Evolutionary conservation across 1,140 invertebrate genomes (phyloP), one percentile per base, ranked within the genome.

Genomic region (Rhyacophila brunnea): DNA sequence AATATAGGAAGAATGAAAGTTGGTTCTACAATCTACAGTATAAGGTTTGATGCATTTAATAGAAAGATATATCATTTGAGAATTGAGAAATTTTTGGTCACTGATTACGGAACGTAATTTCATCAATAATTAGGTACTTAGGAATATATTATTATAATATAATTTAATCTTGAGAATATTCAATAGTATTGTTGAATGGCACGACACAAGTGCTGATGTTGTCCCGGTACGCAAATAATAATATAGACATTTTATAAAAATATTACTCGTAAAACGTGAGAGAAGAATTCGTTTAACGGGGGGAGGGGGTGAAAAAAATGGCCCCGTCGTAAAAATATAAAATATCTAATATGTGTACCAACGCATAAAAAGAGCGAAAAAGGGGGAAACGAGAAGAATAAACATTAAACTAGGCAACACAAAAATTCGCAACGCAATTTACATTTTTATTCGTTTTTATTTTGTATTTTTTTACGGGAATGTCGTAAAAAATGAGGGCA

Each of bases 391-490:
- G 57, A 49, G 58, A 64, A 64, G 58, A 65, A 61, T 65, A 65
- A 65, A 65, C 63, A 65, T 65, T 65, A 65, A 65, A 65, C 58
- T 61, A 65, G 62, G 63, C 63, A 65, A 65, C 63, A 65, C 58
- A 61, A 61, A 65, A 65, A 61, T 65, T 61, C 63, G 63, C 63
- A 58, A 58, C 63, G 63, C 58, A 65, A 65, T 65, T 65, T 65
- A 65, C 63, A 65, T 65, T 65, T 65, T 65, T 65, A 65, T 65
- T 65, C 63, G 63, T 65, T 65, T 65, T 65, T 65, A 65, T 65
- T 65, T 65, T 65, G 63, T 65, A 65, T 61, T 65, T 61, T 58
- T 65, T 65, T 65, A 65, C 58, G 63, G 58, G 63, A 65, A 65
- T 58, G 63, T 65, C 63, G 58, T 65, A 65, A 65, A 65, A 65